These are phyloP conservation scores for Sericinus montela DNA, from an alignment of 2,888 invertebrate genomes.

Conservation along the genomic window DNA sequence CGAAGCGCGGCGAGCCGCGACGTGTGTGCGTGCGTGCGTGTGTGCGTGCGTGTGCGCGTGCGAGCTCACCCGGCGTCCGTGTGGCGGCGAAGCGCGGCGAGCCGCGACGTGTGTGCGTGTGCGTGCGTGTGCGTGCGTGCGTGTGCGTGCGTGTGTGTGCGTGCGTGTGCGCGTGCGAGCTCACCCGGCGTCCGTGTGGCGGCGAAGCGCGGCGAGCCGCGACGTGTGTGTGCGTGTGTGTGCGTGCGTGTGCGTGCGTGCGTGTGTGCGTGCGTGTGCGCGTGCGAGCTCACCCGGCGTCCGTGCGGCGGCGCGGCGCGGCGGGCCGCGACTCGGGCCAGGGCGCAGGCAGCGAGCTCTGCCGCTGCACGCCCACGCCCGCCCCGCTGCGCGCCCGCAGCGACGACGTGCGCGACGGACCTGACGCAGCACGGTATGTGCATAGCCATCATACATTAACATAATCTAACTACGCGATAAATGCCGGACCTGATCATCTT, in stretches of 20 bases:
- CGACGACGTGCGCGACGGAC: conserved; percentile 82
- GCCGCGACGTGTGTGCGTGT: conserved; percentile 66
- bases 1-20: conserved; percentile 17
- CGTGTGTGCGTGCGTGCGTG: neutral
- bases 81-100: conserved; percentile 15
- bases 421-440: too few relatives aligned
- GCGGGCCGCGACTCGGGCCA: conserved; percentile 78
- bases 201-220: too few relatives aligned
- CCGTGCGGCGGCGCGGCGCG: conserved; percentile 32
- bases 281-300: conserved; percentile 15
- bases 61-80: neutral
- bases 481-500: too few relatives aligned
- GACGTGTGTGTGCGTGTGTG: conserved; percentile 36
- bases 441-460: too few relatives aligned
- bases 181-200: too few relatives aligned
- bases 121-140: neutral
- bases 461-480: too few relatives aligned
- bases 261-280: neutral
- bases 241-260: neutral
- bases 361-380: conserved; percentile 69
- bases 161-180: neutral
- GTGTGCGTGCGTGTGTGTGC: neutral
- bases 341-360: conserved; percentile 88
- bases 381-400: conserved; percentile 26
- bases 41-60: neutral